phyloP scores from a whole-genome alignment of 2,888 invertebrate species.

The Hipparchia sbordonii region DNA sequence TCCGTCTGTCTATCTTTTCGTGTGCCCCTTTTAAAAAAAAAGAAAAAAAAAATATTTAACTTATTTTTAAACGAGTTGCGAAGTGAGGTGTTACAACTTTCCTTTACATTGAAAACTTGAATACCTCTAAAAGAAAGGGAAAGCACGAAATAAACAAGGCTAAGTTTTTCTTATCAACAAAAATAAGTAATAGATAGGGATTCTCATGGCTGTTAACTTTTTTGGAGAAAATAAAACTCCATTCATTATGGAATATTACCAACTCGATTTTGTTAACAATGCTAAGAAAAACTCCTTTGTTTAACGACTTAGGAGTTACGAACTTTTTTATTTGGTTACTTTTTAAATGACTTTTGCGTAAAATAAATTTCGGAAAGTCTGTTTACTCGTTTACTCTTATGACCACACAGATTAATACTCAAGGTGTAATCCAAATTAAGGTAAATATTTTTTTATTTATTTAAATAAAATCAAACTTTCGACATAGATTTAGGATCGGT shows the following conservation, averaged over 20 bases:
- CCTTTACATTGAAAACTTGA: not conserved
- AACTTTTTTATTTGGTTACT: conserved; percentile 34
- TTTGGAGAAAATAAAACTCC: conserved; percentile 25
- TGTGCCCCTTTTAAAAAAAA: no score
- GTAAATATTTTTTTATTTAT: not conserved
- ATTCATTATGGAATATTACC: conserved; percentile 33
- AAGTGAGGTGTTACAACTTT: not conserved
- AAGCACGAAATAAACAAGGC: conserved; percentile 5
- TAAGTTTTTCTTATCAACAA: not conserved
- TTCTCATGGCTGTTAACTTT: conserved; percentile 23
- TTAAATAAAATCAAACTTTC: no score
- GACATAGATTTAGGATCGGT: no score
- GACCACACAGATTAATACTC: not conserved
- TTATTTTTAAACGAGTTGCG: not conserved
- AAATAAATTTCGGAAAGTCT: conserved; percentile 6
- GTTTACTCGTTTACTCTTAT: conserved; percentile 13
- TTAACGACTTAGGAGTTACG: conserved; percentile 29
- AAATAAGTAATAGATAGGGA: conserved; percentile 20
- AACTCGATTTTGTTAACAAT: conserved; percentile 34
- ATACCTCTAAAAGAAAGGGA: conserved; percentile 1
- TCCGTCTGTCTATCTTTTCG: no score
- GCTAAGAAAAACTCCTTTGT: conserved; percentile 30
- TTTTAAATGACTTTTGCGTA: conserved; percentile 28
- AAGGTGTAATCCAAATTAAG: not conserved
- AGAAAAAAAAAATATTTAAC: no score